phyloP scores from a whole-genome alignment of 2,797 vertebrate genomes.

The Pipistrellus pygmaeus region DNA sequence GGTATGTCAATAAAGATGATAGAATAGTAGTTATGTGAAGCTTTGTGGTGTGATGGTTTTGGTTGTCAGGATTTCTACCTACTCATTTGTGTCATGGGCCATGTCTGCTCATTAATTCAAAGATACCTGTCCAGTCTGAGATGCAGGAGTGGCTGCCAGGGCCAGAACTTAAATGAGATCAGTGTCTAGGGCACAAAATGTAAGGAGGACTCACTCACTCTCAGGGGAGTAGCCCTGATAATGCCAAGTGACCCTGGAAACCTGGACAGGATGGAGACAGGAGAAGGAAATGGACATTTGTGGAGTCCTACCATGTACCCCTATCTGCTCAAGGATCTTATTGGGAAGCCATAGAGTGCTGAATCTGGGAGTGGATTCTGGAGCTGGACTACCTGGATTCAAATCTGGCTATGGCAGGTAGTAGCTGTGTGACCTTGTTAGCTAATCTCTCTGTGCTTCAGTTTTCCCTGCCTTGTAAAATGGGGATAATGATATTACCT shows the following conservation, averaged over 20 bases:
- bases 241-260: neutral
- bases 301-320: neutral
- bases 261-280: neutral
- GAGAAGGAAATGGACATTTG: neutral
- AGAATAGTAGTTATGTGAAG: neutral
- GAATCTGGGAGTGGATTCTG: neutral
- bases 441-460: neutral
- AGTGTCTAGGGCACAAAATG: neutral
- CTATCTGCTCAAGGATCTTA: neutral
- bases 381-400: neutral
- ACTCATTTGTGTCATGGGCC: neutral
- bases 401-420: neutral
- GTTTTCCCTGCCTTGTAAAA: neutral
- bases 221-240: neutral
- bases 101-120: neutral
- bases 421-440: neutral
- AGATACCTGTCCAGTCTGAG: neutral
- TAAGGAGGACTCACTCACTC: neutral
- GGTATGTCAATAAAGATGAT: neutral
- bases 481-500: neutral
- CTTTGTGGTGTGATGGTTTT: neutral
- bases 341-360: neutral
- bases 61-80: neutral
- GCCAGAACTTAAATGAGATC: neutral
- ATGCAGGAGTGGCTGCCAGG: neutral